A percentile compares a stretch with the other conserved stretches of the same genome.
These are phyloP conservation scores for Loriculus beryllinus DNA, from an alignment of 2,797 vertebrate species.

Conservation along the genomic window DNA sequence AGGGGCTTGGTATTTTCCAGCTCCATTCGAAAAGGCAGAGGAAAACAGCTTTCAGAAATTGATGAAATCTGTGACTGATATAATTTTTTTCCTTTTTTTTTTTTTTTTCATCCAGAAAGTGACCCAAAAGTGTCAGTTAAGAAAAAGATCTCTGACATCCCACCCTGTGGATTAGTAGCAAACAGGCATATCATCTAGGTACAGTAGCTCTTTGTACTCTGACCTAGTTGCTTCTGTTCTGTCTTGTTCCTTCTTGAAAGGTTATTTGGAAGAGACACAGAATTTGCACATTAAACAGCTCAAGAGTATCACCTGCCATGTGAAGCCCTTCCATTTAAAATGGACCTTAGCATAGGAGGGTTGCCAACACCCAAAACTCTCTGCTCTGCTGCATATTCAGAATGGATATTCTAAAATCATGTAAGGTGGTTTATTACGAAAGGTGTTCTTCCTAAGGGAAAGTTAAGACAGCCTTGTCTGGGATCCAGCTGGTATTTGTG, in stretches of 20 bases:
- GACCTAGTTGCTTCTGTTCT: slow-evolving; percentile 69
- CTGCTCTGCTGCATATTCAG: neutral
- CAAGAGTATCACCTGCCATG: neutral
- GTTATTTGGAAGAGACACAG: slow-evolving; percentile 44
- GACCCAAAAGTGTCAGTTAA: slow-evolving; percentile 70
- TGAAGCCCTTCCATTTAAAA: neutral
- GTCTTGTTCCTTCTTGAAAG: slow-evolving; percentile 40
- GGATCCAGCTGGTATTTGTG: neutral
- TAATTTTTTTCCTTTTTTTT: neutral
- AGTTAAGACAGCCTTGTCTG: neutral
- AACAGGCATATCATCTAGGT: slow-evolving; percentile 64
- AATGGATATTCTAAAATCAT: neutral
- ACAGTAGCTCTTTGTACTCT: slow-evolving; percentile 67
- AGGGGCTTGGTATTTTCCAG: slow-evolving; percentile 31
- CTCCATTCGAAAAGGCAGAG: slow-evolving; percentile 43
- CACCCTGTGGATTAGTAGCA: slow-evolving; percentile 53
- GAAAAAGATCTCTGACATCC: slow-evolving; percentile 56
- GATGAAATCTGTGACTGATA: slow-evolving; percentile 34
- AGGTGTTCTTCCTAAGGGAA: neutral
- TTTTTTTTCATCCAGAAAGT: slow-evolving; percentile 8
- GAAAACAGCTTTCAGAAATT: slow-evolving; percentile 51
- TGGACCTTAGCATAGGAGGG: neutral
- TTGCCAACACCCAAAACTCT: neutral
- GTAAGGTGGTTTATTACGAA: neutral
- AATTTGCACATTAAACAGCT: slow-evolving; percentile 13